Evolutionary conservation across 1,140 invertebrate species (phyloP), one percentile per base, ranked within the genome.

Genomic region (Drosophila pandora): DNA sequence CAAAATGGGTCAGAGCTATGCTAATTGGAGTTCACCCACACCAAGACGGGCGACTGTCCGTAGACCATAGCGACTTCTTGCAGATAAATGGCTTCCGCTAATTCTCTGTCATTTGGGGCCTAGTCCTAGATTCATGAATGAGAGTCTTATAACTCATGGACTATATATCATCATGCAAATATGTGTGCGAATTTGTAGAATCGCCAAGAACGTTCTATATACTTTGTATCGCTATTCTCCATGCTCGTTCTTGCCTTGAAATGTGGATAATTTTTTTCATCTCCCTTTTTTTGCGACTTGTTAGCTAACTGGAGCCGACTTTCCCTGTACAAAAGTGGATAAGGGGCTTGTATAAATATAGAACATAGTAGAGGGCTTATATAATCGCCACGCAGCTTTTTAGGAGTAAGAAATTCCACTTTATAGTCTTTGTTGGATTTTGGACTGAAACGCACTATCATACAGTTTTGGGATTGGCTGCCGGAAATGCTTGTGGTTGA

Each of bases 1-100:
- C 70, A 76, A 67, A 85, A 85, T 85, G 83, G 82, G 82, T 85
- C 82, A 85, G 77, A 77, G 83, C 82, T 68, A 82, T 87, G 83
- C 83, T 85, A 85, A 85, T 82, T 85, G 82, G 82, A 77, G 70
- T 81, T 87, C 76, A 82, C 78, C 78, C 79, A 76, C 69, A 81
- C 73, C 67, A 79, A 56, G 60, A 22, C 79, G 67, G 30, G 2
- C 12, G 3, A n/a, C n/a, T 39, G 56, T 53, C 62, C 68, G 28
- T 76, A 61, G 59, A 55, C 47, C 65, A 49, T 37, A 60, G 60
- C 68, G 56, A 68, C 61, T 71, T 75, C 64, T 85, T 39, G 56
- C 71, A 76, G 82, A 85, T 85, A 85, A 71, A 74, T 50, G 61
- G 70, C 80, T 87, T 85, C 82, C 82, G 82, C 65, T 63, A 30